Evolutionary conservation across 2,113 vertebrate species (phyloP).

Genomic region (Galemys pyrenaicus): DNA sequence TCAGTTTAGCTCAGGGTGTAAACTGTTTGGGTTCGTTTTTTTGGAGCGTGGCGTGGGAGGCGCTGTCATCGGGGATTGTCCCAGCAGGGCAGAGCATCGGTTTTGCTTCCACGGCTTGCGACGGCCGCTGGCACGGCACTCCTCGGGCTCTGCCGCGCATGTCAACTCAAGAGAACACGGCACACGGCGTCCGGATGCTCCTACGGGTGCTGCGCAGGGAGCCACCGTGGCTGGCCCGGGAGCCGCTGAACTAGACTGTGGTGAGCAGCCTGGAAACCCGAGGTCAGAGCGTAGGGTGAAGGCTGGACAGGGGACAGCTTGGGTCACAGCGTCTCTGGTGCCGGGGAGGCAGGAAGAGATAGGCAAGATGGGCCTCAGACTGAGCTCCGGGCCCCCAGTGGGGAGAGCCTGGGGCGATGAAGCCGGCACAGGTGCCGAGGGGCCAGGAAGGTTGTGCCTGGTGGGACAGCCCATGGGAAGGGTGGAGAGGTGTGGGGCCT

Average conservation of each 20-base stretch:
- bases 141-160: not conserved
- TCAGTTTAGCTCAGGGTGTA: not conserved
- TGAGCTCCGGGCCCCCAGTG: not conserved
- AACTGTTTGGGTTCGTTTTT: not conserved
- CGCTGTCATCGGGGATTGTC: not conserved
- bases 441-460: not conserved
- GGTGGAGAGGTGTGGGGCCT: not conserved
- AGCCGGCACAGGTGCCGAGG: not conserved
- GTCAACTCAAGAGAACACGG: not conserved
- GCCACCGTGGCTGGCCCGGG: no score
- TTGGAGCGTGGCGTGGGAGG: not conserved
- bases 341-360: not conserved
- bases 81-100: no score
- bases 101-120: not conserved
- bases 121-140: no score
- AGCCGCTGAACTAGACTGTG: not conserved
- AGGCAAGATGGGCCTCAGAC: not conserved
- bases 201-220: no score
- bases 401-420: not conserved
- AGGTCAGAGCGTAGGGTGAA: not conserved
- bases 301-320: not conserved
- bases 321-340: not conserved
- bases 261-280: not conserved
- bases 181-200: accelerated
- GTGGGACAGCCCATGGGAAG: no score